These are phyloP conservation scores for Dorcus parallelipipedus DNA, from an alignment of 2,888 invertebrate genomes.

Conservation along the genomic window DNA sequence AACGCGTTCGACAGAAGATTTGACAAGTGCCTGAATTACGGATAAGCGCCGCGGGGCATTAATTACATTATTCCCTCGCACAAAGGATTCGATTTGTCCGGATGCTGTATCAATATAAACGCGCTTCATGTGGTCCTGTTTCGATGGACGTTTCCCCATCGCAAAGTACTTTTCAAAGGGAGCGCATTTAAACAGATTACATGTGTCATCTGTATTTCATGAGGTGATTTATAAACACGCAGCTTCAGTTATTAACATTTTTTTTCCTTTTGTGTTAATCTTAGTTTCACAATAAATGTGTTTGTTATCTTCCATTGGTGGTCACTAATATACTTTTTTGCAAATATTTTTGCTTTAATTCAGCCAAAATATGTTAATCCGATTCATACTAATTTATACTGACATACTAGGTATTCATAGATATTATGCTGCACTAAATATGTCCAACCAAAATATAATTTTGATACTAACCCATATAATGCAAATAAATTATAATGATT, in stretches of 20 bases:
- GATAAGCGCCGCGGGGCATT: conserved; percentile 34
- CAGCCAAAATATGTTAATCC: no score
- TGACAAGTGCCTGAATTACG: conserved; percentile 29
- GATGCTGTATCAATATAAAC: conserved; percentile 15
- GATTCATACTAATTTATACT: no score
- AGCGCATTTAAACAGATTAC: conserved; percentile 27
- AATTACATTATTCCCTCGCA: conserved; percentile 36
- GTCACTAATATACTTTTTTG: no score
- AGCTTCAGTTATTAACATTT: conserved; percentile 5
- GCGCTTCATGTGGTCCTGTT: conserved; percentile 5
- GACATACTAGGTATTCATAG: no score
- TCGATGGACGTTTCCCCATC: conserved; percentile 13
- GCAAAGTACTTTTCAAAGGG: conserved; percentile 24
- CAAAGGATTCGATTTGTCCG: conserved; percentile 37
- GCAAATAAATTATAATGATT: no score
- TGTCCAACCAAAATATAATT: no score
- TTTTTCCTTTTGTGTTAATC: not conserved
- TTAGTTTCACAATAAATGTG: not conserved
- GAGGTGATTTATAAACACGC: conserved; percentile 10
- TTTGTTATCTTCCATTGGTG: no score
- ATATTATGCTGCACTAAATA: no score
- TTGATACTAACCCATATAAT: no score
- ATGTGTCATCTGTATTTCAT: conserved; percentile 23
- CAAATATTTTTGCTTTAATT: no score
- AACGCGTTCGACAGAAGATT: conserved; percentile 13